phyloP scores from a whole-genome alignment of 2,113 vertebrate genomes.

The Psilopsiagon aymara region DNA sequence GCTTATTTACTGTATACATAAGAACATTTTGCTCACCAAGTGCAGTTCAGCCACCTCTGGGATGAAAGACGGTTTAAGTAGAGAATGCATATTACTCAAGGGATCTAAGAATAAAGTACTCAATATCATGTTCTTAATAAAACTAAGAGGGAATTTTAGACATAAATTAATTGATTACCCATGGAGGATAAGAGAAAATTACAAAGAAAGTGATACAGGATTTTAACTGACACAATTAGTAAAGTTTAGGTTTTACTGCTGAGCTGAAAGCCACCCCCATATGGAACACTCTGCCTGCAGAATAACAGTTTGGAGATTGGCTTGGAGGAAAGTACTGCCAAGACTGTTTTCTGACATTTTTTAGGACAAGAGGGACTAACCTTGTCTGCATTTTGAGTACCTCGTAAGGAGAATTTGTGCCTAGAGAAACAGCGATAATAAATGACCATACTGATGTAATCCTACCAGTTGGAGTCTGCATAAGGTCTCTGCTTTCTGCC shows the following conservation, averaged over 20 bases:
- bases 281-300: background rate
- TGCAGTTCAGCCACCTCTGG: background rate
- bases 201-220: background rate
- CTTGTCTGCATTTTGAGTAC: background rate
- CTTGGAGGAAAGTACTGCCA: background rate
- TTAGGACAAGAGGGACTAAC: background rate
- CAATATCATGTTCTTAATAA: background rate
- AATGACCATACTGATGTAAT: background rate
- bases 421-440: background rate
- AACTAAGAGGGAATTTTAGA: background rate
- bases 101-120: background rate
- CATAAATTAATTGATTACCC: background rate
- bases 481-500: background rate
- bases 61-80: background rate
- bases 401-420: background rate
- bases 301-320: background rate
- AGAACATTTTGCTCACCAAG: background rate
- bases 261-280: background rate
- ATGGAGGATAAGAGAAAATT: background rate
- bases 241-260: background rate
- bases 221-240: background rate
- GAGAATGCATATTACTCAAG: background rate
- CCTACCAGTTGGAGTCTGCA: background rate
- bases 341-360: background rate
- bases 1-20: background rate